A percentile compares a stretch with the other conserved stretches of the same genome.
phyloP scores from a whole-genome alignment of 1,140 invertebrate genomes.

The Protaetia brevitarsis region DNA sequence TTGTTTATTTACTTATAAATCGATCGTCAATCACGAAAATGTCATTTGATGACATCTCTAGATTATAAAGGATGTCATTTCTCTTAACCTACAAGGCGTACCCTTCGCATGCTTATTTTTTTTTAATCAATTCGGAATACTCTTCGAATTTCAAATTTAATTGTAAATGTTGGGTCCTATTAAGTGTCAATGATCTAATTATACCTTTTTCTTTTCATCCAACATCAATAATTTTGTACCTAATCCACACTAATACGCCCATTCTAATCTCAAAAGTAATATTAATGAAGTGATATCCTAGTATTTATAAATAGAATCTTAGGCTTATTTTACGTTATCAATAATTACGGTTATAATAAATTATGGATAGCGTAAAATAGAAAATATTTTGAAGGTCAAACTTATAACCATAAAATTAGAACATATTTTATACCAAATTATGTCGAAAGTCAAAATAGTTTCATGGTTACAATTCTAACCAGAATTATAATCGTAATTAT shows the following conservation, averaged over 20 bases:
- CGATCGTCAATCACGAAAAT: slow-evolving; percentile 4
- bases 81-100: not conserved
- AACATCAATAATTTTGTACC: not conserved
- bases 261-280: too few relatives aligned
- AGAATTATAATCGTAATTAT: too few relatives aligned
- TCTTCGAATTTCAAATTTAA: not conserved
- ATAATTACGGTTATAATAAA: too few relatives aligned
- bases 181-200: not conserved
- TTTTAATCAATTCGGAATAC: not conserved
- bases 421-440: not conserved
- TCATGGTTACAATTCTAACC: too few relatives aligned
- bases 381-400: not conserved
- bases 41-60: not conserved
- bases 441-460: too few relatives aligned
- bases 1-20: not conserved
- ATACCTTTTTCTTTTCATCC: not conserved
- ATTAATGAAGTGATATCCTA: too few relatives aligned
- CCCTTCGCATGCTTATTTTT: not conserved
- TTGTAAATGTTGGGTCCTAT: not conserved
- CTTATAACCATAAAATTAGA: too few relatives aligned
- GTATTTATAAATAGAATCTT: too few relatives aligned
- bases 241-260: too few relatives aligned
- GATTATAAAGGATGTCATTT: not conserved
- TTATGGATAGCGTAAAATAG: too few relatives aligned
- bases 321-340: too few relatives aligned